Percentiles rank a stretch among this genome's conserved stretches.
These are phyloP conservation scores for Zonotrichia leucophrys DNA, from an alignment of 2,113 vertebrate genomes.

Conservation along the genomic window DNA sequence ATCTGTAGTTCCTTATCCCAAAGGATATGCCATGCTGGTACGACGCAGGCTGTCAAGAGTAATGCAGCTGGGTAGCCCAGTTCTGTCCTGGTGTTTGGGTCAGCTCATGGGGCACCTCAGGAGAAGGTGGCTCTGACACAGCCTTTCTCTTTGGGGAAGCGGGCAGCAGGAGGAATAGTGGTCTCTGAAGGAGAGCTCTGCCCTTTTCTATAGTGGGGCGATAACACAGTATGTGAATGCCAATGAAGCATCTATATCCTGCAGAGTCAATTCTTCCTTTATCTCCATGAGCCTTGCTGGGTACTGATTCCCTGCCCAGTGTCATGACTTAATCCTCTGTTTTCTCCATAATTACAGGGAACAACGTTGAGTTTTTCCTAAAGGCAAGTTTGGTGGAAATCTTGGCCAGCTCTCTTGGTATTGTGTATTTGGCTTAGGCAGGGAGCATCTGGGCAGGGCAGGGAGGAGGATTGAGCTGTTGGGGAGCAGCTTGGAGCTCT, in stretches of 20 bases:
- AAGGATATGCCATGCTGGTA: background rate
- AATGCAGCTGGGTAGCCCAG: background rate
- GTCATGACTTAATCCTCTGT: background rate
- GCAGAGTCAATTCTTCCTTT: background rate
- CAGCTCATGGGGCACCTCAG: background rate
- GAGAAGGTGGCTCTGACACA: background rate
- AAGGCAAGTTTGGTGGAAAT: background rate
- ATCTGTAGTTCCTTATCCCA: background rate
- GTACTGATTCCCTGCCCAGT: background rate
- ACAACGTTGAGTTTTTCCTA: background rate
- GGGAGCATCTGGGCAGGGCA: background rate
- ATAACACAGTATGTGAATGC: background rate
- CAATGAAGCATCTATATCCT: background rate
- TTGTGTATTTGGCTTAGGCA: background rate
- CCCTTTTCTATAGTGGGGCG: background rate
- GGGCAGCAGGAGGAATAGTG: background rate
- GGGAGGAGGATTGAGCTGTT: background rate
- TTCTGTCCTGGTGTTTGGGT: background rate
- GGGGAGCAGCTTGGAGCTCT: background rate
- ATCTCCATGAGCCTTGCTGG: background rate
- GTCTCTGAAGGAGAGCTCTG: background rate
- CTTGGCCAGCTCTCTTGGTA: background rate
- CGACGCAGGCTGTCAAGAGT: background rate
- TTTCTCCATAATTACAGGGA: background rate
- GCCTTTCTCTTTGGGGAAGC: background rate